Evolutionary conservation across 2,113 vertebrate species (phyloP).

Genomic region (Stictonetta naevosa): DNA sequence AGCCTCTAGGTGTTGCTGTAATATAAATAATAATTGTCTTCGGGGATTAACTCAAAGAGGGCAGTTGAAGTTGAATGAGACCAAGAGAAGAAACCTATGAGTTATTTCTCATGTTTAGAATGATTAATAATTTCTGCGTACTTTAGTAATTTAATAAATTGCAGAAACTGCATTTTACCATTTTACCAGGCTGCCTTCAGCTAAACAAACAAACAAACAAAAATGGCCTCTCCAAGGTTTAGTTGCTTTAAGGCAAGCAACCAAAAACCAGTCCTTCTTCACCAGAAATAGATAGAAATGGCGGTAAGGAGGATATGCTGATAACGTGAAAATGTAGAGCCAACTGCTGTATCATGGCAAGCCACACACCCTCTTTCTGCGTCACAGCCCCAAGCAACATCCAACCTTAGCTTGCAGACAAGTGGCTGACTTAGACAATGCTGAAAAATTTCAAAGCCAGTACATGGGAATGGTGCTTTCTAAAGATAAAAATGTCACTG

Average conservation of each 20-base stretch:
- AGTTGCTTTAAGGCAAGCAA: not conserved
- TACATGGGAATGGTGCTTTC: not conserved
- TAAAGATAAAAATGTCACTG: not conserved
- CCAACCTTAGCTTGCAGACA: not conserved
- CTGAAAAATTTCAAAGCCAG: not conserved
- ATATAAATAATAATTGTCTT: constrained; percentile 58
- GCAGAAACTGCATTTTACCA: constrained; percentile 48
- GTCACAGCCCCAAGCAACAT: not conserved
- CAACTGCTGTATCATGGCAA: not conserved
- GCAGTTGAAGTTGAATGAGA: constrained; percentile 43
- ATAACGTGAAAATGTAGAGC: constrained; percentile 43
- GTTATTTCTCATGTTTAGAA: constrained; percentile 39
- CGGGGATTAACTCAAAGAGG: constrained; percentile 26
- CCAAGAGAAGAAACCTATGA: not conserved
- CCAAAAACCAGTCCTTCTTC: constrained; percentile 34
- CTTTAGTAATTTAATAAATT: constrained; percentile 75
- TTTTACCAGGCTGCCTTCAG: constrained; percentile 23
- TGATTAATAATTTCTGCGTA: constrained; percentile 66
- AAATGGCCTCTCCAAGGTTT: not conserved
- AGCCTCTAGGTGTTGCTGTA: constrained; percentile 58
- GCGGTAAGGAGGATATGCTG: not conserved
- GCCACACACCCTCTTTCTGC: not conserved
- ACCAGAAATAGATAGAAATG: constrained; percentile 41
- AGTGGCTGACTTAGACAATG: not conserved
- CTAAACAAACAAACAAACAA: not conserved